These are phyloP conservation scores for Oreortyx pictus DNA, from an alignment of 2,797 vertebrate species.

Conservation along the genomic window DNA sequence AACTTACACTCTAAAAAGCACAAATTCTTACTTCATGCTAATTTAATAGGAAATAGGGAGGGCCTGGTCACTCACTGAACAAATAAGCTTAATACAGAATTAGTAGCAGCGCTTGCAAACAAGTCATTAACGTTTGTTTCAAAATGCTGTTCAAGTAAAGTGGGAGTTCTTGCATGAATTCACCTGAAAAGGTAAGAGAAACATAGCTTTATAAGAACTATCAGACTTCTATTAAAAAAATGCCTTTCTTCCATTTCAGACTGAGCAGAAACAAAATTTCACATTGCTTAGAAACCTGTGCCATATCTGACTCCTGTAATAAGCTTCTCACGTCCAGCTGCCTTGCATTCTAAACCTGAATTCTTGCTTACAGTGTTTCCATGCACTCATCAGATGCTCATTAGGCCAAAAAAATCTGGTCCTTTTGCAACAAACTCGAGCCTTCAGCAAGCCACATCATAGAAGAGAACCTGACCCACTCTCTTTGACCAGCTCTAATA, in stretches of 20 bases:
- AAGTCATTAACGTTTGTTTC: not conserved
- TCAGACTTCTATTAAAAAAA: not conserved
- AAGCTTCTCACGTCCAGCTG: not conserved
- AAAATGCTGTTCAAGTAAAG: not conserved
- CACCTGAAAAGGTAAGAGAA: not conserved
- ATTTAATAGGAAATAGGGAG: not conserved
- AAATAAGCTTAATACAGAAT: not conserved
- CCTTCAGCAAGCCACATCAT: not conserved
- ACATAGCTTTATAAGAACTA: not conserved
- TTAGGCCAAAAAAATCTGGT: not conserved
- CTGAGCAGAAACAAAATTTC: not conserved
- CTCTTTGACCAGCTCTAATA: not conserved
- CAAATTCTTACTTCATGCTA: not conserved
- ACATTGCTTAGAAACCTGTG: not conserved
- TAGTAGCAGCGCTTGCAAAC: not conserved
- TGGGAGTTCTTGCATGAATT: not conserved
- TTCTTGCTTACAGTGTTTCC: rapidly evolving
- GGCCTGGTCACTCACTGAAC: not conserved
- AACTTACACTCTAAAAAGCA: not conserved
- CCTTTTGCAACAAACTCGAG: not conserved
- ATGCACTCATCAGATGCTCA: not conserved
- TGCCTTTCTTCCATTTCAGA: not conserved
- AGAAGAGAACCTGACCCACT: not conserved
- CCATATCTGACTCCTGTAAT: not conserved
- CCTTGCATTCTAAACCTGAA: rapidly evolving